Conservation (phyloP, 2,113 vertebrate species). For the Strigops habroptila region DNA sequence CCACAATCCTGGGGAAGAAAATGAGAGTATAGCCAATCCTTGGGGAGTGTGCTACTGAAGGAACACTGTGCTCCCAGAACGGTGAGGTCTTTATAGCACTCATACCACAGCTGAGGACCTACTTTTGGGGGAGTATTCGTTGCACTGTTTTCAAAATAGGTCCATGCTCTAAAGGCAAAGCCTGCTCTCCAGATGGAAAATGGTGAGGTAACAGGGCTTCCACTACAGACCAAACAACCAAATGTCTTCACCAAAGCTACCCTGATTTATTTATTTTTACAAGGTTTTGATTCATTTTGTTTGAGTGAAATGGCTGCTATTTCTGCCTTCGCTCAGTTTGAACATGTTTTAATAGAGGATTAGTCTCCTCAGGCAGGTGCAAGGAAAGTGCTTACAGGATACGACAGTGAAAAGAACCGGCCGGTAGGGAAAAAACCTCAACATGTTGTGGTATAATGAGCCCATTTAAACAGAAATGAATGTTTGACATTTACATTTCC, state of each 20-base stretch:
- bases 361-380: constrained; percentile 58
- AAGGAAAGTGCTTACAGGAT: constrained; percentile 45
- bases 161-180: not conserved
- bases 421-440: constrained; percentile 39
- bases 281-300: constrained; percentile 55
- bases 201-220: not conserved
- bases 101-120: not conserved
- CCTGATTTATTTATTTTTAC: constrained; percentile 57
- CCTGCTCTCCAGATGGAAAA: constrained; percentile 18
- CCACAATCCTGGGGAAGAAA: not conserved
- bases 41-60: not conserved
- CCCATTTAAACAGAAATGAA: constrained; percentile 58
- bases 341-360: constrained; percentile 57
- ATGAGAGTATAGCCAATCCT: not conserved
- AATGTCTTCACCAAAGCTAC: constrained; percentile 41
- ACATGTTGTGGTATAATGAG: constrained; percentile 28
- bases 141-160: not conserved
- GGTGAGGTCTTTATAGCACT: not conserved
- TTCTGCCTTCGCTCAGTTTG: constrained; percentile 53
- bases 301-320: constrained; percentile 41
- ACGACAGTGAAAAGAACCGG: constrained; percentile 46
- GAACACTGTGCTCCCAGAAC: accelerated
- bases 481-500: constrained; percentile 62
- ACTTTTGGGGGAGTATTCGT: not conserved
- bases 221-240: constrained; percentile 13